Evolutionary conservation across 2,888 invertebrate genomes (phyloP), one percentile per base, ranked within the genome.

Genomic region (Choreutis nemorana): DNA sequence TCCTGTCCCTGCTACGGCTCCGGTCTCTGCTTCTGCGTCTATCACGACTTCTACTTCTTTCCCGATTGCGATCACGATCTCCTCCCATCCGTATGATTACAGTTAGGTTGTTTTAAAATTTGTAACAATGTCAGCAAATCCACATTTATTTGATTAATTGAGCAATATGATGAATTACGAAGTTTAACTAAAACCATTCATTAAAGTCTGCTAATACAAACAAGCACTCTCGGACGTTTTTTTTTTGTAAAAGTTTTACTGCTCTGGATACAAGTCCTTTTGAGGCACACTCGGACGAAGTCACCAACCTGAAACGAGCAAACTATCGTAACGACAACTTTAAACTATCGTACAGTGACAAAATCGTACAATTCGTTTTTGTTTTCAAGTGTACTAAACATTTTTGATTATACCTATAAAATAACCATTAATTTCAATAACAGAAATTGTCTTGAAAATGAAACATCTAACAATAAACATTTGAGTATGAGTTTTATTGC

Each of bases 1-100:
- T 35, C n/a, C 44, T 44, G 9, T 47, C 48, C 4, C 35, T 18
- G 41, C 18, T 18, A 23, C 39, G 35, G 28, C 39, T 39, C 15
- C 30, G 28, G 3, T 38, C 39, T 26, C 43, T 36, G 21, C 40
- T 27, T 20, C 36, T 29, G 32, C 39, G 29, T 16, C 40, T 33
- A 27, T 44, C 40, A 4, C 39, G 35, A 23, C 36, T 45, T 3
- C 21, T 29, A 4, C 38, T 36, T n/a, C 25, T 29, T 28, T 38
- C 38, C 14, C 26, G 18, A 16, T 30, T 26, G 6, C 30, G 28
- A 22, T 27, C 30, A 15, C 27, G 30, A 14, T 23, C 26, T 13
- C 15, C 14, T 10, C 26, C 26, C 12, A 21, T 9, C 10, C 10
- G 21, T 8, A 10, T 9, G 21, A 8, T 10, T 3, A 21, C 21